Percentiles rank a stretch among this genome's conserved stretches.
Evolutionary conservation across 2,113 vertebrate genomes (phyloP).

Genomic region (Pavo muticus): DNA sequence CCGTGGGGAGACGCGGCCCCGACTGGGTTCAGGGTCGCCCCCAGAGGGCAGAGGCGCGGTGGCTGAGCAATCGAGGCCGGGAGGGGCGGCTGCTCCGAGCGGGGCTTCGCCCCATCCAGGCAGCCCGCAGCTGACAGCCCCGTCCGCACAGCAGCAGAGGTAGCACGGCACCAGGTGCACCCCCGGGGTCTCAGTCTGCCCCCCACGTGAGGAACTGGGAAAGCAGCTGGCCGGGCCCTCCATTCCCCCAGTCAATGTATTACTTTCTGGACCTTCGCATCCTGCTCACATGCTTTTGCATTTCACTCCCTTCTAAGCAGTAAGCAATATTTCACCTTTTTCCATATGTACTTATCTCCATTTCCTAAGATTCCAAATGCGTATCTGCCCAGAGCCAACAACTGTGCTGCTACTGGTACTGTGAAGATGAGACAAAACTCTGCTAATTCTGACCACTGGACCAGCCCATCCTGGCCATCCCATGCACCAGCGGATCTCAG

Average conservation of each 20-base stretch:
- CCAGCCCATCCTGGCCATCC: fast-evolving
- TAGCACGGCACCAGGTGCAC: fast-evolving
- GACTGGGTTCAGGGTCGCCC: not conserved
- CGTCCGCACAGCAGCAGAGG: no score
- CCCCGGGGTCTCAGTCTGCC: not conserved
- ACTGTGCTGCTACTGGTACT: fast-evolving
- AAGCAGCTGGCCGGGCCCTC: not conserved
- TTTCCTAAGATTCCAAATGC: not conserved
- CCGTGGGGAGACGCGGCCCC: fast-evolving
- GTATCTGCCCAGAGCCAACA: not conserved
- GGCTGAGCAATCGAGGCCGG: not conserved
- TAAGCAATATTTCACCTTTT: fast-evolving
- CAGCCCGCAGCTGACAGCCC: no score
- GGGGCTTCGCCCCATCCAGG: not conserved
- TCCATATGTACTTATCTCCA: not conserved
- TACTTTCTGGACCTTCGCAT: not conserved
- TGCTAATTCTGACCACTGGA: not conserved
- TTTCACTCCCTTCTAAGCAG: not conserved
- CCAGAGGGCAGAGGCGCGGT: fast-evolving
- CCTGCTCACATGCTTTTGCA: fast-evolving
- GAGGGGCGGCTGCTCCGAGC: fast-evolving
- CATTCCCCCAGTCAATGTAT: not conserved
- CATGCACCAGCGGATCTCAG: fast-evolving
- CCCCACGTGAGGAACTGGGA: fast-evolving
- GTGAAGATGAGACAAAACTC: not conserved